phyloP scores from a whole-genome alignment of 2,888 invertebrate genomes.

The Coelogynopora nodosa region DNA sequence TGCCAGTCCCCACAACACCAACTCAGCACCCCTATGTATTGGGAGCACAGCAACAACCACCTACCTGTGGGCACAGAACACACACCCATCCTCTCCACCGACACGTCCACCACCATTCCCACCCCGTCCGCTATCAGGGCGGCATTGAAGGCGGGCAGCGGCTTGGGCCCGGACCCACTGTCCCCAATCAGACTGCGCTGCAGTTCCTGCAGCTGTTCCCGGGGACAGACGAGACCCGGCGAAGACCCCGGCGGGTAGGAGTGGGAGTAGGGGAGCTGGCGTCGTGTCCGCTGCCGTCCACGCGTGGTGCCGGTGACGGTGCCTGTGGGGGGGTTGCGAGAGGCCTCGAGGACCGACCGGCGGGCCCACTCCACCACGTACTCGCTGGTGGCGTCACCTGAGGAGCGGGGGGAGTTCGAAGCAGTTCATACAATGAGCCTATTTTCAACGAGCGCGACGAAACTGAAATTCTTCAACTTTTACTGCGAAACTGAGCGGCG shows the following conservation, averaged over 20 bases:
- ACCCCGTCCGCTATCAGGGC: background rate
- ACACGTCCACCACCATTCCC: background rate
- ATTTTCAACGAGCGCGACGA: no score
- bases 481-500: no score
- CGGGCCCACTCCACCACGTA: conserved; percentile 20
- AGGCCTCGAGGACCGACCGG: background rate
- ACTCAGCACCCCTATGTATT: no score
- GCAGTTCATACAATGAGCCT: no score
- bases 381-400: background rate
- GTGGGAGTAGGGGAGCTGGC: no score
- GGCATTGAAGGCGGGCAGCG: background rate
- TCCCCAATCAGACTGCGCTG: background rate
- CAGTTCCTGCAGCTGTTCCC: background rate
- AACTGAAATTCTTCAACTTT: no score
- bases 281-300: no score
- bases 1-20: no score
- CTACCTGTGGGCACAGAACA: background rate
- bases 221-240: background rate
- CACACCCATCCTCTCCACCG: background rate
- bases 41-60: no score
- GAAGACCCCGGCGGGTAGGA: background rate
- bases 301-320: no score
- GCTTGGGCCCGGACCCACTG: background rate
- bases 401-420: no score
- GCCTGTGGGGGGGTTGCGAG: background rate